A percentile compares a stretch with the other conserved stretches of the same genome.
These are phyloP conservation scores for Otis tarda DNA, from an alignment of 2,113 vertebrate species.

Conservation along the genomic window DNA sequence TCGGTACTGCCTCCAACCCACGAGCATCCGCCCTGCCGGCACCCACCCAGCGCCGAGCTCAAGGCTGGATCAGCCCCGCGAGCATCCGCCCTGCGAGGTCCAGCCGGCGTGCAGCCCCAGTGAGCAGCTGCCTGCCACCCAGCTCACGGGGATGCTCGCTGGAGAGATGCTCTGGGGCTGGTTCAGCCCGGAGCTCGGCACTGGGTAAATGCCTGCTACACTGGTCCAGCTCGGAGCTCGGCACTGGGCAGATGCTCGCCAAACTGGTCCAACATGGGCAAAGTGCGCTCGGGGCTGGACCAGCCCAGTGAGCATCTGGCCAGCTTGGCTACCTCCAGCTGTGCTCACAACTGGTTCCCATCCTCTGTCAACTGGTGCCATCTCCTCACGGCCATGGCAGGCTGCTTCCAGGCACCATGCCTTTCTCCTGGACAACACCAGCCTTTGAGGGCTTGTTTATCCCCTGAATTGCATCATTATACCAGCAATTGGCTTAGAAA, in stretches of 20 bases:
- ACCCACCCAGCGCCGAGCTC: not conserved
- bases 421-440: conserved; percentile 34
- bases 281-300: not conserved
- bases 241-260: not conserved
- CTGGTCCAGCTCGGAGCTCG: accelerated
- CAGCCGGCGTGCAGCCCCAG: too few relatives aligned
- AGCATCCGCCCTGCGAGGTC: not conserved
- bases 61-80: not conserved
- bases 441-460: conserved; percentile 46
- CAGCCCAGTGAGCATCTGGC: not conserved
- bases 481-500: conserved; percentile 34
- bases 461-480: conserved; percentile 49
- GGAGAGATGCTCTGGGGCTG: not conserved
- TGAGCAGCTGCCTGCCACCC: not conserved
- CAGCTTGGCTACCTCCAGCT: conserved; percentile 9
- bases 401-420: conserved; percentile 18
- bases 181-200: not conserved
- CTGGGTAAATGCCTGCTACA: not conserved
- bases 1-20: not conserved
- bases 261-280: not conserved
- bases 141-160: accelerated
- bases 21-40: not conserved
- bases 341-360: not conserved
- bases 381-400: not conserved
- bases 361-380: not conserved